phyloP scores from a whole-genome alignment of 1,140 invertebrate species.

The Ylistrum balloti region DNA sequence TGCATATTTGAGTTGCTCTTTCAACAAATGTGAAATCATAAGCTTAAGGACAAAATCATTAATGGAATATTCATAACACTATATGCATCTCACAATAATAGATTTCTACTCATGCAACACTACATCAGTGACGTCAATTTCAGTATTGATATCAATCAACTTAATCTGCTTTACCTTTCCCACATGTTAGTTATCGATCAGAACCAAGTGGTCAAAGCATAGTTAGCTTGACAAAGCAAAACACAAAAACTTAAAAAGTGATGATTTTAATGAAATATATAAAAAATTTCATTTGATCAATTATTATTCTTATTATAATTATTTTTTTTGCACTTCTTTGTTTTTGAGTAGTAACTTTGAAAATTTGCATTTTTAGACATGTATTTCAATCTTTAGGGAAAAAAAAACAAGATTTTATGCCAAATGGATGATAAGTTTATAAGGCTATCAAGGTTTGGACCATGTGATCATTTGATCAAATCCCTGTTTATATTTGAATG shows the following conservation, averaged over 20 bases:
- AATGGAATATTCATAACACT: neutral
- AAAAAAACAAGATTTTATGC: too few species aligned
- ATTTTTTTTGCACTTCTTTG: neutral
- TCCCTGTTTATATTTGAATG: neutral
- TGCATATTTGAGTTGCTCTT: neutral
- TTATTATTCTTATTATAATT: too few species aligned
- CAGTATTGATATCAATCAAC: slow-evolving; percentile 1
- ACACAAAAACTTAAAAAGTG: neutral
- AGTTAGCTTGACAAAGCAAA: neutral
- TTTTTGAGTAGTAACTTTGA: neutral
- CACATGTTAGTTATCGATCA: neutral
- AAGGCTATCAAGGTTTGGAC: neutral
- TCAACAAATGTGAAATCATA: neutral
- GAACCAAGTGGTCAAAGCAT: neutral
- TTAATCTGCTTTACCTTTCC: neutral
- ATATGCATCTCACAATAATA: neutral
- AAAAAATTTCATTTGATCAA: neutral
- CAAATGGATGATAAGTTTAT: neutral
- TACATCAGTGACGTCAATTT: neutral
- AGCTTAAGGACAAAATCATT: neutral
- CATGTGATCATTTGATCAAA: neutral
- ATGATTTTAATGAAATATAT: neutral
- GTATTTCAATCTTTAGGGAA: neutral
- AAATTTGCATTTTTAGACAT: neutral
- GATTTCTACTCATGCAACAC: neutral